Percentiles rank a stretch among this genome's conserved stretches.
Conservation (phyloP, 2,797 vertebrate species). For the Florisuga fusca region DNA sequence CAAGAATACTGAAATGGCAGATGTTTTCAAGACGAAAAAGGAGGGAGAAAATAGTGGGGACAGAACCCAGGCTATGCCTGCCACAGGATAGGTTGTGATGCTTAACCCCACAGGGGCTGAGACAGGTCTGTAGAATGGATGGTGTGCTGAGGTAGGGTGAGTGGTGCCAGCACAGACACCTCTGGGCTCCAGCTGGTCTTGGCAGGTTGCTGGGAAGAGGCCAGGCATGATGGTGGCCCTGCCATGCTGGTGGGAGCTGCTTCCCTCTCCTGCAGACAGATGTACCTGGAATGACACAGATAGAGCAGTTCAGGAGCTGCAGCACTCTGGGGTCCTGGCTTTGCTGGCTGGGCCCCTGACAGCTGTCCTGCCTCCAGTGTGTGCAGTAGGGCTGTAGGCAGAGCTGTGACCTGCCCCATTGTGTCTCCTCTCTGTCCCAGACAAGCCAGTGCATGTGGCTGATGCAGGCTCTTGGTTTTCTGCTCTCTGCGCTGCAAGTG, state of each 20-base stretch:
- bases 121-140: not conserved
- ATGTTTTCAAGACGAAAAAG: not conserved
- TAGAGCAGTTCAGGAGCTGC: not conserved
- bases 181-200: not conserved
- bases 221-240: not conserved
- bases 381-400: not conserved
- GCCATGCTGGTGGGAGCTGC: not conserved
- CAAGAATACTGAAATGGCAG: not conserved
- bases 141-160: not conserved
- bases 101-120: not conserved
- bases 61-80: not conserved
- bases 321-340: not conserved
- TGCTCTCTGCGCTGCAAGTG: constrained; percentile 96
- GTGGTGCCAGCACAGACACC: not conserved
- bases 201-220: not conserved
- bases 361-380: not conserved
- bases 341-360: not conserved
- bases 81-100: rapidly evolving
- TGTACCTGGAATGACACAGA: not conserved
- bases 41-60: not conserved
- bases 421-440: constrained; percentile 74
- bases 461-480: constrained; percentile 98
- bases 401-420: constrained; percentile 33
- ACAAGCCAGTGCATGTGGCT: constrained; percentile 99
- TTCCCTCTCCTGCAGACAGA: not conserved